These are phyloP conservation scores for Argyrosomus regius DNA, from an alignment of 2,797 vertebrate species.

Conservation along the genomic window DNA sequence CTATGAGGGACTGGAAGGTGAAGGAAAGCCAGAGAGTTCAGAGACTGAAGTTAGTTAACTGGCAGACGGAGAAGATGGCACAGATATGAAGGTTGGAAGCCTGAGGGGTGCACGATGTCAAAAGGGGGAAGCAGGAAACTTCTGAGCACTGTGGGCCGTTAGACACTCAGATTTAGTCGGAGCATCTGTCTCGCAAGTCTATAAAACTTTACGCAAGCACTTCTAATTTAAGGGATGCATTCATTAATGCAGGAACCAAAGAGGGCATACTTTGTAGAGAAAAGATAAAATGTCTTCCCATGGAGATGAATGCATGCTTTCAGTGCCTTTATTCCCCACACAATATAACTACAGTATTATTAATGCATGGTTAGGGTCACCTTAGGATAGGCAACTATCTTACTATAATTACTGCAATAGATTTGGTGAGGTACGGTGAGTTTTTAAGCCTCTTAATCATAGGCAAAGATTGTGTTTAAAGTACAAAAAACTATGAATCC, in stretches of 20 bases:
- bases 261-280: not conserved
- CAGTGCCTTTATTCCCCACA: not conserved
- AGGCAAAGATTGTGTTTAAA: too few species aligned
- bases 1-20: slow-evolving; percentile 71
- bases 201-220: slow-evolving; percentile 69
- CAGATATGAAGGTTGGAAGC: slow-evolving; percentile 76
- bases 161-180: slow-evolving; percentile 75
- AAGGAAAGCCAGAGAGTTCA: slow-evolving; percentile 62
- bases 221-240: slow-evolving; percentile 50
- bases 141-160: slow-evolving; percentile 60
- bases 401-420: not conserved
- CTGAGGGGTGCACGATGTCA: slow-evolving; percentile 66
- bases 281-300: slow-evolving; percentile 7
- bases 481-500: too few species aligned
- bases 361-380: not conserved
- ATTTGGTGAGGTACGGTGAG: too few species aligned
- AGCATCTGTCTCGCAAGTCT: slow-evolving; percentile 70
- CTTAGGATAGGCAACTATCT: not conserved
- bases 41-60: slow-evolving; percentile 76
- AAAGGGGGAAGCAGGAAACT: slow-evolving; percentile 57
- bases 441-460: too few species aligned
- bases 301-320: not conserved
- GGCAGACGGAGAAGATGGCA: slow-evolving; percentile 72
- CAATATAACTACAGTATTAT: not conserved
- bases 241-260: slow-evolving; percentile 49